These are phyloP conservation scores for Pseudochaenichthys georgianus DNA, from an alignment of 2,797 vertebrate species.

Conservation along the genomic window DNA sequence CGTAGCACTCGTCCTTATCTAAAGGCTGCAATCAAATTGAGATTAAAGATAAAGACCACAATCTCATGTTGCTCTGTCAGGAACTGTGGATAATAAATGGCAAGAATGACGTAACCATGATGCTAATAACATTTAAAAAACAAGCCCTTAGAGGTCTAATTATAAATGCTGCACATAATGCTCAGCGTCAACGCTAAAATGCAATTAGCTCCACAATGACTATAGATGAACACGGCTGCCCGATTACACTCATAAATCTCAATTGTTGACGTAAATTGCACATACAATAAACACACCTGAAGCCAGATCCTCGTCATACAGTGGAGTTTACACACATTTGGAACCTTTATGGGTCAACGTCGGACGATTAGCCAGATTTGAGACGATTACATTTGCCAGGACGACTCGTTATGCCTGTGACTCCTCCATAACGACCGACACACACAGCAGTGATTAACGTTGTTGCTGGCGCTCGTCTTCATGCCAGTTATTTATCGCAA, in stretches of 20 bases:
- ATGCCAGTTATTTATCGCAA: slow-evolving; percentile 59
- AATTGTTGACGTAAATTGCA: slow-evolving; percentile 39
- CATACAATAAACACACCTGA: slow-evolving; percentile 31
- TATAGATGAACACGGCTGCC: slow-evolving; percentile 27
- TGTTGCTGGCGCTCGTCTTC: slow-evolving; percentile 28
- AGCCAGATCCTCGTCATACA: slow-evolving; percentile 37
- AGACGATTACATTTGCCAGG: slow-evolving; percentile 37
- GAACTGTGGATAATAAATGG: slow-evolving; percentile 55
- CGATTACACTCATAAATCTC: slow-evolving; percentile 47
- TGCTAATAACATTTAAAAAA: slow-evolving; percentile 15
- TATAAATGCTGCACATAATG: slow-evolving; percentile 63
- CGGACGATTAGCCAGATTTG: slow-evolving; percentile 30
- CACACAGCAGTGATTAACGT: slow-evolving; percentile 47
- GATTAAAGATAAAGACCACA: slow-evolving; percentile 48
- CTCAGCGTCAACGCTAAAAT: slow-evolving; percentile 51
- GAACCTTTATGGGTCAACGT: slow-evolving; percentile 29
- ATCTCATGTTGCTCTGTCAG: slow-evolving; percentile 37
- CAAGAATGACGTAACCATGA: slow-evolving; percentile 30
- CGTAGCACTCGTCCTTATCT: slow-evolving; percentile 35
- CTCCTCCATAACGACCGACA: slow-evolving; percentile 25
- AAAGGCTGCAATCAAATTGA: slow-evolving; percentile 61
- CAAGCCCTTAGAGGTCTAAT: slow-evolving; percentile 61
- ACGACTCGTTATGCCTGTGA: slow-evolving; percentile 31
- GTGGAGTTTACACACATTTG: slow-evolving; percentile 28
- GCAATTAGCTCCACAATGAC: slow-evolving; percentile 63